phyloP scores from a whole-genome alignment of 1,140 invertebrate species.

The Drosophila sulfurigaster region DNA sequence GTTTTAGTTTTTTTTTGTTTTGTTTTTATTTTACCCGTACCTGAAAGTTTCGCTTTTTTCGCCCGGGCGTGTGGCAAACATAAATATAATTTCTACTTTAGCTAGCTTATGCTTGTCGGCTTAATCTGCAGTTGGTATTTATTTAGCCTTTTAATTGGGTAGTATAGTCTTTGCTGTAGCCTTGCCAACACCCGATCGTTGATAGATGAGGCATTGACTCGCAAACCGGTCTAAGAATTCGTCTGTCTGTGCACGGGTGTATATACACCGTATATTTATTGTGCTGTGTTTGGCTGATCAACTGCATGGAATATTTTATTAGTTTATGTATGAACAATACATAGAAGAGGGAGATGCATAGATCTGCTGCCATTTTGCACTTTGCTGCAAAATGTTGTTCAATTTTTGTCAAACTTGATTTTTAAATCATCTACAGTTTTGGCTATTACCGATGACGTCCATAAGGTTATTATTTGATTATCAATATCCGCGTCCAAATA shows the following conservation, averaged over 20 bases:
- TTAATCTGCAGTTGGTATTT: constrained; percentile 16
- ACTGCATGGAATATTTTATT: constrained; percentile 26
- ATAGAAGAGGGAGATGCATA: not conserved
- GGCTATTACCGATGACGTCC: no score
- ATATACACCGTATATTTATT: constrained; percentile 20
- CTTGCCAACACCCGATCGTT: constrained; percentile 26
- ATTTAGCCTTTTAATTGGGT: constrained; percentile 21
- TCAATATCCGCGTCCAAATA: no score
- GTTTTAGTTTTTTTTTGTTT: no score
- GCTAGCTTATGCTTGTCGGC: not conserved
- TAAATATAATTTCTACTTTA: constrained; percentile 65
- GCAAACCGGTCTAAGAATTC: constrained; percentile 36
- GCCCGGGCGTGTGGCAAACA: constrained; percentile 25
- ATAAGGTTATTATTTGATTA: no score
- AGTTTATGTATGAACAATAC: not conserved
- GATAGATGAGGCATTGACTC: constrained; percentile 11
- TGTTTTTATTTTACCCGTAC: constrained; percentile 26
- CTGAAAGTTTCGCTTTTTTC: constrained; percentile 68
- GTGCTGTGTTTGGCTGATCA: constrained; percentile 11
- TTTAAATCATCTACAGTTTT: no score
- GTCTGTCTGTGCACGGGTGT: not conserved
- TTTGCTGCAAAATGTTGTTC: not conserved
- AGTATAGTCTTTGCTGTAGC: constrained; percentile 18
- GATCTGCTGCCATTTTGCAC: not conserved
- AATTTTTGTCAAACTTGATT: no score